phyloP scores from a whole-genome alignment of 2,113 vertebrate species.

The Nerophis lumbriciformis region DNA sequence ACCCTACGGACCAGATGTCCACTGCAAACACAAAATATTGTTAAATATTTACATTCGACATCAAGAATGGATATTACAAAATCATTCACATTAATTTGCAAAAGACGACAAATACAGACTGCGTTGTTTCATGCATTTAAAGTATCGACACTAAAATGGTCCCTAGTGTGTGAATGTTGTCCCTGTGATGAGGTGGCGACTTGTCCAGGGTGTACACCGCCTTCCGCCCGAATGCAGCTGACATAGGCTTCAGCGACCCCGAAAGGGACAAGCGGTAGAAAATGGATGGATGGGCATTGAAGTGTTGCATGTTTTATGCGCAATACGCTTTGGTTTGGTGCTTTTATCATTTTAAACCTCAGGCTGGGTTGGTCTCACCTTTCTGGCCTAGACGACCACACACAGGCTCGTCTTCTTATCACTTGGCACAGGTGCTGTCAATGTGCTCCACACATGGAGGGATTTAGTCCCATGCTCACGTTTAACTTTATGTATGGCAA shows the following conservation, averaged over 20 bases:
- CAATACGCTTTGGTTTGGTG: constrained; percentile 6
- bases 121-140: constrained; percentile 9
- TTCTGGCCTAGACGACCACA: constrained; percentile 17
- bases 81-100: constrained; percentile 6
- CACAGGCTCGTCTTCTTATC: constrained; percentile 53
- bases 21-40: constrained; percentile 83
- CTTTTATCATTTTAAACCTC: constrained; percentile 35
- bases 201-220: no score
- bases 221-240: no score
- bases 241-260: no score
- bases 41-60: constrained; percentile 4
- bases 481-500: constrained; percentile 35
- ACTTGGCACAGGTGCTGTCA: constrained; percentile 61
- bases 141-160: no score
- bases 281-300: constrained; percentile 10
- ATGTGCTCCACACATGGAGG: constrained; percentile 11
- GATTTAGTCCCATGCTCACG: constrained; percentile 20
- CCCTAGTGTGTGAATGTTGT: no score
- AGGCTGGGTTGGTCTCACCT: constrained; percentile 30
- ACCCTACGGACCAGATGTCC: constrained; percentile 99
- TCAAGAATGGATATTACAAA: neutral
- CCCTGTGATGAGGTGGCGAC: no score
- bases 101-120: neutral
- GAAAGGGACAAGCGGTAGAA: no score
- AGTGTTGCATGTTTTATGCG: constrained; percentile 4